phyloP scores from a whole-genome alignment of 2,113 vertebrate species.

The Cepphus grylle region DNA sequence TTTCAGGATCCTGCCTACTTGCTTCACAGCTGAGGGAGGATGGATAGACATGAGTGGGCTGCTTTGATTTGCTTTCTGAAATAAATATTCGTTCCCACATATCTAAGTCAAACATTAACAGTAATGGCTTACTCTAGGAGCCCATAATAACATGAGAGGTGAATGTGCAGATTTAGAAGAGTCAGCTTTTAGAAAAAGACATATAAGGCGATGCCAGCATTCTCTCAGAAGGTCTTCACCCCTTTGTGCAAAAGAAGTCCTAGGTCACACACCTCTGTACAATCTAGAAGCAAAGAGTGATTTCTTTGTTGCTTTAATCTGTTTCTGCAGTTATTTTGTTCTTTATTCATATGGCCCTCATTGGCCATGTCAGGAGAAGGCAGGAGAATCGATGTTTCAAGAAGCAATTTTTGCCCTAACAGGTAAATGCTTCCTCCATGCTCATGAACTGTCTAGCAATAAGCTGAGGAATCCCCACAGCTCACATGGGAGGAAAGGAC shows the following conservation, averaged over 20 bases:
- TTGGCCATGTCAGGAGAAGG: neutral
- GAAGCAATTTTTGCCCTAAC: neutral
- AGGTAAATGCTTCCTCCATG: neutral
- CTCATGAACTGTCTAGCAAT: neutral
- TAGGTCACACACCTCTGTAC: neutral
- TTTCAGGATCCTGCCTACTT: neutral
- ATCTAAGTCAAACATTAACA: constrained; percentile 49
- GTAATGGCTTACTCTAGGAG: neutral
- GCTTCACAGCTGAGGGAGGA: constrained; percentile 28
- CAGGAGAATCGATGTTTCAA: neutral
- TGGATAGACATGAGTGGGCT: constrained; percentile 3
- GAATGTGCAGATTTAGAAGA: neutral
- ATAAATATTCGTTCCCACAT: constrained; percentile 41
- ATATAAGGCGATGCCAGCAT: neutral
- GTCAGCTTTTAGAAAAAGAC: neutral
- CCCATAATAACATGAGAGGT: neutral
- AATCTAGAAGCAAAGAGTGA: neutral
- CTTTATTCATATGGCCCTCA: neutral
- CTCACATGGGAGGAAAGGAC: neutral
- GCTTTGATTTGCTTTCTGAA: constrained; percentile 25
- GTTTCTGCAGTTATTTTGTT: neutral
- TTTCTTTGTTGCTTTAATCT: neutral
- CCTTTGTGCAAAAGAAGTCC: neutral
- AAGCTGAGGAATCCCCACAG: neutral
- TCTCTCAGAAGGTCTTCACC: neutral